These are phyloP conservation scores for Neoitamus cyanurus DNA, from an alignment of 2,888 invertebrate species.

Conservation along the genomic window DNA sequence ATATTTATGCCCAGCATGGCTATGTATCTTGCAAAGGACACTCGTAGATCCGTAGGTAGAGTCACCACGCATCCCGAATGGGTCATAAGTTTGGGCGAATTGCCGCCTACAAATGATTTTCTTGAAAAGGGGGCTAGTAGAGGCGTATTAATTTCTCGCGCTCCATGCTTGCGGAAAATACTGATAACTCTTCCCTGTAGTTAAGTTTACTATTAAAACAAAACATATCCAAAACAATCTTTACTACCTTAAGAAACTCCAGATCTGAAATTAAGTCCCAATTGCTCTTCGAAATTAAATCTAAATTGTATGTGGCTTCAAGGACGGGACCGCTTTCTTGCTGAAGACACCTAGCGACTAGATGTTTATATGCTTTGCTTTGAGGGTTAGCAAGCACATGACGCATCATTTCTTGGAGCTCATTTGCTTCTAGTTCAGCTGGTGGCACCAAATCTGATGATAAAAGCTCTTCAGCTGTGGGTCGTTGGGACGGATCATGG, in stretches of 20 bases:
- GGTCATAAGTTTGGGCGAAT: slow-evolving; percentile 84
- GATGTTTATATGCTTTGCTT: slow-evolving; percentile 80
- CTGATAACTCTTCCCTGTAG: slow-evolving; percentile 64
- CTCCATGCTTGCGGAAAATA: slow-evolving; percentile 83
- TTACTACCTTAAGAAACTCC: slow-evolving; percentile 64
- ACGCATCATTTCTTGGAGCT: slow-evolving; percentile 82
- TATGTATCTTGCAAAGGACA: slow-evolving; percentile 83
- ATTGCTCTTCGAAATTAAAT: slow-evolving; percentile 62
- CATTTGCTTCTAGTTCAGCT: slow-evolving; percentile 85
- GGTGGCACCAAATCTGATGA: slow-evolving; percentile 87
- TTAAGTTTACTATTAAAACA: neutral
- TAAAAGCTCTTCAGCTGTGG: slow-evolving; percentile 86
- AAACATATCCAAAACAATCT: no score
- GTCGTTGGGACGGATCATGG: slow-evolving; percentile 85
- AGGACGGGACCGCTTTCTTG: slow-evolving; percentile 64
- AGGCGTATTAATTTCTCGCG: slow-evolving; percentile 81
- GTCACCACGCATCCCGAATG: slow-evolving; percentile 85
- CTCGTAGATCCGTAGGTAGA: slow-evolving; percentile 85
- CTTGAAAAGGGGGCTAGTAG: slow-evolving; percentile 80
- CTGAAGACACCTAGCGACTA: slow-evolving; percentile 68
- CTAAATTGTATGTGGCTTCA: slow-evolving; percentile 85
- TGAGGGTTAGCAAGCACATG: slow-evolving; percentile 85
- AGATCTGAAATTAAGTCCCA: slow-evolving; percentile 61
- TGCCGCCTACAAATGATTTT: slow-evolving; percentile 60
- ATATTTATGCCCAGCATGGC: slow-evolving; percentile 82